Percentiles rank a stretch among this genome's conserved stretches.
phyloP scores from a whole-genome alignment of 92 coral and sea anemone species.

The Pocillopora meandrina region DNA sequence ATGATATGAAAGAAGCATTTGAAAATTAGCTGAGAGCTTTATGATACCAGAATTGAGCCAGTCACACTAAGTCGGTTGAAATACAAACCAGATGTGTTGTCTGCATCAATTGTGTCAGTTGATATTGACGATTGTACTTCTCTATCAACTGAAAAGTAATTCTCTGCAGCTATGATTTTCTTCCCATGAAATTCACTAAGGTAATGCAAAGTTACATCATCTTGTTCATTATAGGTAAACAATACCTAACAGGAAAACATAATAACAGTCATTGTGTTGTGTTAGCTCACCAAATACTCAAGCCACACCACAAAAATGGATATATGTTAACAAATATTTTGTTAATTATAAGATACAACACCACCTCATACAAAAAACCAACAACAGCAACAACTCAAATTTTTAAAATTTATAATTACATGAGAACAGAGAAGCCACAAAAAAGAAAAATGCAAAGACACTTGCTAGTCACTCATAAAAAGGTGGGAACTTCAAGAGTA shows the following conservation, averaged over 20 bases:
- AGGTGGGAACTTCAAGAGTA: too few relatives aligned
- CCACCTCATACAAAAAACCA: too few relatives aligned
- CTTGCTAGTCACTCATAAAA: too few relatives aligned
- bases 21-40: too few relatives aligned
- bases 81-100: constrained; percentile 14
- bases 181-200: constrained; percentile 81
- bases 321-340: too few relatives aligned
- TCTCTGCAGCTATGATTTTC: constrained; percentile 88
- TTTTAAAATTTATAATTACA: too few relatives aligned
- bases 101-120: constrained; percentile 34
- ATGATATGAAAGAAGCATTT: too few relatives aligned
- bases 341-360: too few relatives aligned
- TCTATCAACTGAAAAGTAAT: constrained; percentile 80
- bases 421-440: too few relatives aligned
- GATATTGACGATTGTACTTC: constrained; percentile 57
- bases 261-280: neutral
- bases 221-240: constrained; percentile 95
- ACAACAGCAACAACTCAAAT: too few relatives aligned
- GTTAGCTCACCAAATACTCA: neutral
- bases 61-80: neutral
- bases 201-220: constrained; percentile 88
- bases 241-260: constrained; percentile 60
- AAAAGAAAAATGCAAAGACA: too few relatives aligned
- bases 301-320: too few relatives aligned
- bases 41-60: neutral